Evolutionary conservation across 2,888 invertebrate genomes (phyloP), one percentile per base, ranked within the genome.

Genomic region (Lucinisca nassula): DNA sequence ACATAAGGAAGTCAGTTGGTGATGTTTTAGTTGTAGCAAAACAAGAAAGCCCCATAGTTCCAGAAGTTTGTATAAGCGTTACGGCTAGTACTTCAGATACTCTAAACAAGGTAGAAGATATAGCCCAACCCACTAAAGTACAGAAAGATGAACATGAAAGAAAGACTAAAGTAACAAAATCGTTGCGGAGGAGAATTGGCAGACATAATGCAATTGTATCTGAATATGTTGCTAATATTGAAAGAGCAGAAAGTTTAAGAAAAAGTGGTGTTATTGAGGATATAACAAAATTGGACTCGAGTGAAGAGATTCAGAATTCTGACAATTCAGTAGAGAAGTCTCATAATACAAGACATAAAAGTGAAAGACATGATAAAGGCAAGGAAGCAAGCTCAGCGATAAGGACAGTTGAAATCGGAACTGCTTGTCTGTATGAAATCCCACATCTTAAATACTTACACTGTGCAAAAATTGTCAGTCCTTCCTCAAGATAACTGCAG

Each of bases 391-490:
- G 35, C 21, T 21, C 14, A 6, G 6, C 35, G 4, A 21, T 67
- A 35, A 32, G 35, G 35, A 67, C 67, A 35, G 67, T 67, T 14
- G 67, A 74, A 38, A 74, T 90, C 30, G 90, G 90, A 4, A 37
- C 24, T 17, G 90, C 90, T n/a, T 70, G 35, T 32, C 67, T 90
- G 17, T 85, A 90, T 77, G 78, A 79, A n/a, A 84, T 87, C 12
- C 87, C 90, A 10, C 90, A 90, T 78, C 85, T 87, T 30, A 78
- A 85, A 58, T 78, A 90, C 40, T 74, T 90, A 32, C 70, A 84
- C 21, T 90, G 90, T 79, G 90, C 90, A 14, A 87, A 85, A 70
- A 67, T 84, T 51, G 85, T 90, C 30, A 90, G 84, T 38, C 90
- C 85, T 0, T 35, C 67, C 17, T 67, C 61, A 12, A 12, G 45